Evolutionary conservation across 2,888 invertebrate species (phyloP), one percentile per base, ranked within the genome.

Genomic region (Himalopsyche tibetana): DNA sequence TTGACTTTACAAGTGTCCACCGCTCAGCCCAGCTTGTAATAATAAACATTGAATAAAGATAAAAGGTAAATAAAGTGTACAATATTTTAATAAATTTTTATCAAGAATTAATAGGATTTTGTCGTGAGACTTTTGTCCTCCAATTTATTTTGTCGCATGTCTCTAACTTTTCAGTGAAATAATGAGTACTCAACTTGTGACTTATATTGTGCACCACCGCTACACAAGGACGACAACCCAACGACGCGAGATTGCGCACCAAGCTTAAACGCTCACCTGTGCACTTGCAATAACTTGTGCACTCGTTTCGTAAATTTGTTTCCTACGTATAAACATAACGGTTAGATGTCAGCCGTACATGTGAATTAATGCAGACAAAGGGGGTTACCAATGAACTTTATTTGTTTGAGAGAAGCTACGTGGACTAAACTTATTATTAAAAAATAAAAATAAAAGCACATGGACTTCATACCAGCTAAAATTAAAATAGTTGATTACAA

Each of bases 261-360:
- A 79, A 81, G 83, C 69, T 84, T 85, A 85, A 84, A 82, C 87
- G 84, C 83, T 86, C 87, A 87, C 87, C 86, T 87, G 86, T 84
- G 87, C 86, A 63, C 84, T 84, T 56, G 82, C 85, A 87, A 85
- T 87, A 87, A 85, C 85, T 87, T 85, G 80, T 82, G 81, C 83
- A 85, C 87, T 83, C 55, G 80, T 84, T 82, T 40, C 82, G 82
- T 74, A 84, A 85, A 84, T 85, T 80, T 83, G 84, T 74, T 82
- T 55, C 55, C 82, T 82, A 55, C 55, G 82, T 55, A 82, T 82
- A 82, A 82, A 82, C 82, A 82, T 55, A 55, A 28, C 55, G 82
- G 38, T 82, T 82, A 55, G 55, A 55, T 74, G 74, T 74, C 74
- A 74, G 28, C 38, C 38, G 74, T 38, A 38, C 11, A 36, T 36